These are phyloP conservation scores for Panopea generosa DNA, from an alignment of 2,888 invertebrate genomes.

Conservation along the genomic window DNA sequence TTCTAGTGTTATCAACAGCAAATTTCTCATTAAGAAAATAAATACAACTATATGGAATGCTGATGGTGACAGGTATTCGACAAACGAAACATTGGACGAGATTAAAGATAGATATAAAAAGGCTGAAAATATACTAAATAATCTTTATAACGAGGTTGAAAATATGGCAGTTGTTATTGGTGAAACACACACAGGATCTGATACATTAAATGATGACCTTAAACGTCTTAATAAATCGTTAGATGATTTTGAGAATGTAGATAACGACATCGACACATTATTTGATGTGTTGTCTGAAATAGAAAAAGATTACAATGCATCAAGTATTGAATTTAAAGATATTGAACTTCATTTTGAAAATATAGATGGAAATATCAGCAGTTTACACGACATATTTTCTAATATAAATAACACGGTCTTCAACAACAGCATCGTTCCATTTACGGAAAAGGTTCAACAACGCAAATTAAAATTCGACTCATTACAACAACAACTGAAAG, in stretches of 20 bases:
- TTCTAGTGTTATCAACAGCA: constrained; percentile 7
- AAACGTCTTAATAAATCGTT: background rate
- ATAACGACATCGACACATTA: background rate
- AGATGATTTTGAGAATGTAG: background rate
- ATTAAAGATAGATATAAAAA: constrained; percentile 11
- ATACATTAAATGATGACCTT: background rate
- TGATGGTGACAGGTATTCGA: constrained; percentile 22
- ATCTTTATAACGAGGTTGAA: background rate
- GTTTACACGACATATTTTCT: too few relatives aligned
- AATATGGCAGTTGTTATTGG: background rate
- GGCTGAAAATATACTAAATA: background rate
- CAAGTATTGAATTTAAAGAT: too few relatives aligned
- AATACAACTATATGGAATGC: constrained; percentile 25
- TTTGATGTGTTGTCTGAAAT: background rate
- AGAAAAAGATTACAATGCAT: background rate
- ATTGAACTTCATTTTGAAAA: too few relatives aligned
- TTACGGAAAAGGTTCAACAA: too few relatives aligned
- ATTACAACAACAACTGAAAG: too few relatives aligned
- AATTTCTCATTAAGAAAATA: constrained; percentile 10
- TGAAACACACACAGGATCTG: too few relatives aligned
- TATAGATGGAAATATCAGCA: too few relatives aligned
- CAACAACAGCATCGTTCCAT: too few relatives aligned
- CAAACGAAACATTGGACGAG: constrained; percentile 39
- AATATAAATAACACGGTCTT: too few relatives aligned
- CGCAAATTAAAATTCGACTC: too few relatives aligned